Evolutionary conservation across 2,888 invertebrate genomes (phyloP).

Genomic region (Brachylomia viminalis): DNA sequence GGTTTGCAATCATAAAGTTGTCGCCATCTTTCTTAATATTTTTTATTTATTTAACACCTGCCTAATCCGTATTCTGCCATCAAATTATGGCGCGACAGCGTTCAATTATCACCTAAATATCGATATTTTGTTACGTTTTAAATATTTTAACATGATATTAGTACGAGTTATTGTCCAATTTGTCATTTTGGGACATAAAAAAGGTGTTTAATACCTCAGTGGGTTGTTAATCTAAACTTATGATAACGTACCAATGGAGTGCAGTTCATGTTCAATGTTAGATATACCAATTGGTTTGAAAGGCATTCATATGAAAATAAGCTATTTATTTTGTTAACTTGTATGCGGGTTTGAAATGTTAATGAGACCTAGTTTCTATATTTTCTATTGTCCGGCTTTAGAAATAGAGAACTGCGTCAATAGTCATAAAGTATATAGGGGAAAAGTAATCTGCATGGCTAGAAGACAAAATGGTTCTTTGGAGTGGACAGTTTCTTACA

Average conservation of each 20-base stretch:
- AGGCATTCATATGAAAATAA: conserved; percentile 41
- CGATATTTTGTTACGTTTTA: conserved; percentile 53
- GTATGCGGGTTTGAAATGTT: conserved; percentile 19
- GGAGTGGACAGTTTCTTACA: neutral
- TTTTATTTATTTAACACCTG: conserved; percentile 19
- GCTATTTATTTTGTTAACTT: conserved; percentile 27
- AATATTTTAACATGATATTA: conserved; percentile 62
- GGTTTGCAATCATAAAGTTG: conserved; percentile 34
- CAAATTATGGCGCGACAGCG: conserved; percentile 41
- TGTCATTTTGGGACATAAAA: conserved; percentile 50
- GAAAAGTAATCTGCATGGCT: conserved; percentile 15
- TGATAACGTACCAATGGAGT: conserved; percentile 31
- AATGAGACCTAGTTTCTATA: conserved; percentile 37
- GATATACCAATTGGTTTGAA: conserved; percentile 40
- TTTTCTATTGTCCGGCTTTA: conserved; percentile 13
- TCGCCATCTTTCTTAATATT: conserved; percentile 11
- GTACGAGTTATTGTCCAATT: conserved; percentile 40
- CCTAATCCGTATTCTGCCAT: conserved; percentile 11
- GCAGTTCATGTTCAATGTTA: conserved; percentile 30
- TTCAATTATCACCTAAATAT: conserved; percentile 48
- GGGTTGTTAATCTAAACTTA: conserved; percentile 41
- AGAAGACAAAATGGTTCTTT: neutral
- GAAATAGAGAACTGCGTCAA: conserved; percentile 1
- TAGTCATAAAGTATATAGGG: conserved; percentile 17
- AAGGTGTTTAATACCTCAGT: conserved; percentile 35